Evolutionary conservation across 2,113 vertebrate species (phyloP), one percentile per base, ranked within the genome.

Genomic region (Mungos mungo): DNA sequence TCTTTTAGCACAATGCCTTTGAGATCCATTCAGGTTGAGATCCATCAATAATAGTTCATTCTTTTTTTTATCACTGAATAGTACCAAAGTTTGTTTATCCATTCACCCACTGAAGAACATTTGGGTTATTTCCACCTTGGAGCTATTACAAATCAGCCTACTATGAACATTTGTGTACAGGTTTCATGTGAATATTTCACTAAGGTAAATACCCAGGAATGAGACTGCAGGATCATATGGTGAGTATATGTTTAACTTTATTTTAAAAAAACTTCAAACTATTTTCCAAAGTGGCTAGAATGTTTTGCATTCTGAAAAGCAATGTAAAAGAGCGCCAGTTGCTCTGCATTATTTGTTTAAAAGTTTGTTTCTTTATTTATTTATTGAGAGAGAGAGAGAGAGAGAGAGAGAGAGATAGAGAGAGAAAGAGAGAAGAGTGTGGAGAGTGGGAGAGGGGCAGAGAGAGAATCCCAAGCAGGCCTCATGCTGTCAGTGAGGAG

Each of bases 181-280:
- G 38, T 87, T 89, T 96, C 29, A 19, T 94, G 76, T 84, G 88
- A 95, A 45, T 29, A 87, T 92, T 96, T 93, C 38, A 82, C 57
- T 86, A 54, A 92, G 71, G 83, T 88, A 81, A 90, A 92, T 68
- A 60, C n/a, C 57, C 63, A 97, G 29, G 54, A 96, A 47, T 65
- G 41, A 57, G 54, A 80, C 60, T 92, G 52, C 33, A 47, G 54
- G 45, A 90, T 93, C 69, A 95, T 93, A 74, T 90, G 85, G 15
- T 83, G 72, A 95, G 38, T 66, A 31, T 90, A 72, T 94, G 80
- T 94, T 95, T 95, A 94, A 92, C 65, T 79, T 93, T 68, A 35
- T 29, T 47, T 19, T 10, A 33, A 81, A 95, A 47, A 84, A 93
- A 84, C 41, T 76, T 76, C 15, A 60, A 88, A 83, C 31, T 95